These are phyloP conservation scores for Perognathus longimembris DNA, from an alignment of 2,113 vertebrate genomes.

Conservation along the genomic window DNA sequence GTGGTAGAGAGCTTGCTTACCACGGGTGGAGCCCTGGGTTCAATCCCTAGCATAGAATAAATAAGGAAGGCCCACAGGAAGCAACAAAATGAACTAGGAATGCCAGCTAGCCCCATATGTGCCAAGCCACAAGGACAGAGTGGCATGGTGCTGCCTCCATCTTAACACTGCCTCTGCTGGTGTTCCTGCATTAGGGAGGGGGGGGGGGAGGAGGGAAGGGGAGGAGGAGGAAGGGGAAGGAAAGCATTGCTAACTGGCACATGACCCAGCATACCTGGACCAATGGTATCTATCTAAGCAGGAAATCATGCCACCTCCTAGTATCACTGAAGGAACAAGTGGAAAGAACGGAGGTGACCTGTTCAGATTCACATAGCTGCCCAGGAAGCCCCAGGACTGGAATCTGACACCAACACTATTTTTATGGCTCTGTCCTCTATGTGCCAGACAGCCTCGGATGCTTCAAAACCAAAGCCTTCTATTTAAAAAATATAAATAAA, in stretches of 20 bases:
- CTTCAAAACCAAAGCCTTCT: constrained; percentile 9
- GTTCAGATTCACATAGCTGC: no score
- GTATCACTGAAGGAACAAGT: background rate
- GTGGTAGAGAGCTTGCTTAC: no score
- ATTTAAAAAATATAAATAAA: no score
- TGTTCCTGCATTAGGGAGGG: background rate
- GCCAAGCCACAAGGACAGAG: background rate
- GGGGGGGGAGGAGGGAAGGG: background rate
- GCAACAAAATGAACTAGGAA: background rate
- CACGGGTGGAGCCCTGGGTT: no score
- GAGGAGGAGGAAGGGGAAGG: no score
- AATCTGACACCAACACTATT: background rate
- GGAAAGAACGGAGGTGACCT: background rate
- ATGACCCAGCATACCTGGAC: no score
- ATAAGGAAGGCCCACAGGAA: no score
- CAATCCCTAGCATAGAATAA: no score
- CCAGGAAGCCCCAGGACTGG: background rate
- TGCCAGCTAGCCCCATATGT: background rate
- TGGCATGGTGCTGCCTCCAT: no score
- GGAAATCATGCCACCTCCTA: background rate
- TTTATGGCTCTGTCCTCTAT: background rate
- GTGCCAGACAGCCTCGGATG: background rate
- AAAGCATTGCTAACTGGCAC: no score
- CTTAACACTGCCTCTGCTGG: background rate
- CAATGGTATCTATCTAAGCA: no score